A percentile compares a stretch with the other conserved stretches of the same genome.
These are phyloP conservation scores for Neotoxoptera formosana DNA, from an alignment of 1,140 invertebrate species.

Conservation along the genomic window DNA sequence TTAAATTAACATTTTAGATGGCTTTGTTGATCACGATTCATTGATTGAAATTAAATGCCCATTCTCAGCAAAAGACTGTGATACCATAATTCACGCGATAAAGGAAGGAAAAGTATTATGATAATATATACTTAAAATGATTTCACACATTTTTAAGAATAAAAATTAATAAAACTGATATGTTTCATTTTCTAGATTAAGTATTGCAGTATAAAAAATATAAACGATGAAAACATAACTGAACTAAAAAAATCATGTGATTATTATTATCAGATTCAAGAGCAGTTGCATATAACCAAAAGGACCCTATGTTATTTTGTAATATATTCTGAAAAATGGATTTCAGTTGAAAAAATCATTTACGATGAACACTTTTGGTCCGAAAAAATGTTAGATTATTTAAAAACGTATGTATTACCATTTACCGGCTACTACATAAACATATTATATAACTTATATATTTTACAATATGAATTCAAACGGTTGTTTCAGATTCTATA, in stretches of 20 bases:
- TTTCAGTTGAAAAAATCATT: background rate
- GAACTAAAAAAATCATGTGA: slow-evolving; percentile 4
- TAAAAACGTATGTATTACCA: background rate
- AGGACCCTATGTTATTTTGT: background rate
- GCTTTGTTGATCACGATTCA: no score
- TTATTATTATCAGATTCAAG: slow-evolving; percentile 31
- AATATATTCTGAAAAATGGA: slow-evolving; percentile 37
- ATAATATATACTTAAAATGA: slow-evolving; percentile 8
- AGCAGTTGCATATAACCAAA: background rate
- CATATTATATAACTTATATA: background rate
- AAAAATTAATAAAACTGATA: background rate
- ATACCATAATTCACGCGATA: slow-evolving; percentile 24
- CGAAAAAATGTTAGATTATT: background rate
- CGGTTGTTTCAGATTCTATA: slow-evolving; percentile 24
- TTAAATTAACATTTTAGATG: no score
- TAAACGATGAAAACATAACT: background rate
- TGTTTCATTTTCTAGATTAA: background rate
- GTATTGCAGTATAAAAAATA: background rate
- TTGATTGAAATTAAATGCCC: background rate
- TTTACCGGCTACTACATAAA: background rate
- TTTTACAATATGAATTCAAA: background rate
- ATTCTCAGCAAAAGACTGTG: slow-evolving; percentile 16
- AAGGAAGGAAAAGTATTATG: slow-evolving; percentile 21
- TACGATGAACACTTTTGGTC: background rate
- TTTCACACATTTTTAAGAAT: background rate